Percentiles rank a stretch among this genome's conserved stretches.
These are phyloP conservation scores for Limnephilus rhombicus DNA, from an alignment of 2,888 invertebrate species.

Conservation along the genomic window DNA sequence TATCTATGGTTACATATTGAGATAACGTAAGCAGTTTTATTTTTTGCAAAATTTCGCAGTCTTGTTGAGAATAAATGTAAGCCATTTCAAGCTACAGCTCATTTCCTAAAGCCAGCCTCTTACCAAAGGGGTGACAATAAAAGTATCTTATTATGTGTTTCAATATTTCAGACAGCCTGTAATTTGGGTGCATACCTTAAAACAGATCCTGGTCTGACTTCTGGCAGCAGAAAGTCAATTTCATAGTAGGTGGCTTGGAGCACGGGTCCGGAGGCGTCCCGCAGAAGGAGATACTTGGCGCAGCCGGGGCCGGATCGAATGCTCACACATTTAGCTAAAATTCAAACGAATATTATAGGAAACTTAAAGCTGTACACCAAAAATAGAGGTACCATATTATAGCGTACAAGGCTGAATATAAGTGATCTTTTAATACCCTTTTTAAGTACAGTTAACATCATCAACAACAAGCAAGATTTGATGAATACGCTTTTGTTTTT, in stretches of 20 bases:
- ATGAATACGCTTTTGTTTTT: no score
- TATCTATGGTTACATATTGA: no score
- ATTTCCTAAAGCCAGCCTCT: not conserved
- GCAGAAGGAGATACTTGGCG: constrained; percentile 75
- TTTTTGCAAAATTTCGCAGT: no score
- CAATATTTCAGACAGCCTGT: not conserved
- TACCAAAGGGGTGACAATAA: not conserved
- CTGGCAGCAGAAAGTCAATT: constrained; percentile 75
- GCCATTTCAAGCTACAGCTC: not conserved
- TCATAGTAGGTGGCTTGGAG: constrained; percentile 79
- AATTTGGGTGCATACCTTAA: constrained; percentile 70
- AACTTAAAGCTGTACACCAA: no score
- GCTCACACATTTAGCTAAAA: constrained; percentile 75
- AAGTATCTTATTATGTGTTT: not conserved
- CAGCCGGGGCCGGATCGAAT: constrained; percentile 72
- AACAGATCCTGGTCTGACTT: constrained; percentile 72
- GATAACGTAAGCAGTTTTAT: no score
- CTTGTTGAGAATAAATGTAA: no score
- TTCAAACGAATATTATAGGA: constrained; percentile 2
- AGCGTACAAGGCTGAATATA: not conserved
- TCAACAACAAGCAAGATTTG: no score
- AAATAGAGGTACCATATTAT: no score
- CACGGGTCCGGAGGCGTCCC: constrained; percentile 79
- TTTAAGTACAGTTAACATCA: no score
- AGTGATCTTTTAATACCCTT: not conserved